Evolutionary conservation across 2,113 vertebrate species (phyloP).

Genomic region (Dromaius novaehollandiae): DNA sequence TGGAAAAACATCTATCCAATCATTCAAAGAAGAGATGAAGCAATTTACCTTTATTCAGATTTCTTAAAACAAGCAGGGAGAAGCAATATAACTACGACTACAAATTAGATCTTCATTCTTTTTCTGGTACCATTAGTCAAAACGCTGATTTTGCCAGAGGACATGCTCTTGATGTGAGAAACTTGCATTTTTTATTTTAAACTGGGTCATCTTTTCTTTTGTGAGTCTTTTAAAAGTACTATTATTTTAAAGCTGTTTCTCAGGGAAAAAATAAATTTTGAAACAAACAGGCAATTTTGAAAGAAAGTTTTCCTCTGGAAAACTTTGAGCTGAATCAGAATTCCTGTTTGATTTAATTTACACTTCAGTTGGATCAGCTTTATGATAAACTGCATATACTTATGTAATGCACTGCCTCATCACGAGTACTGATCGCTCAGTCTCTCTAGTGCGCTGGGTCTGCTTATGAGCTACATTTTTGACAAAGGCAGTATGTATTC

Average conservation of each 20-base stretch:
- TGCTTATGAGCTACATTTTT: background rate
- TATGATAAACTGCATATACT: background rate
- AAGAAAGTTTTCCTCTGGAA: no score
- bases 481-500: background rate
- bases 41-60: no score
- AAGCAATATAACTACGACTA: background rate
- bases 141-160: background rate
- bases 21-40: no score
- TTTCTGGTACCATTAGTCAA: background rate
- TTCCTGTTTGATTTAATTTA: background rate
- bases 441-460: background rate
- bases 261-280: background rate
- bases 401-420: background rate
- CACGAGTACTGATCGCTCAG: background rate
- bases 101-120: background rate
- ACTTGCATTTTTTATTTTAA: background rate
- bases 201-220: background rate
- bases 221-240: background rate
- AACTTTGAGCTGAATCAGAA: background rate
- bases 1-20: no score
- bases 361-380: background rate
- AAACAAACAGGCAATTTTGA: no score
- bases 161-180: background rate
- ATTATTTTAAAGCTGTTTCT: background rate
- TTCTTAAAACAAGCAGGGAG: background rate